These are phyloP conservation scores for Vollenhovia emeryi DNA, from an alignment of 1,140 invertebrate genomes.

Conservation along the genomic window DNA sequence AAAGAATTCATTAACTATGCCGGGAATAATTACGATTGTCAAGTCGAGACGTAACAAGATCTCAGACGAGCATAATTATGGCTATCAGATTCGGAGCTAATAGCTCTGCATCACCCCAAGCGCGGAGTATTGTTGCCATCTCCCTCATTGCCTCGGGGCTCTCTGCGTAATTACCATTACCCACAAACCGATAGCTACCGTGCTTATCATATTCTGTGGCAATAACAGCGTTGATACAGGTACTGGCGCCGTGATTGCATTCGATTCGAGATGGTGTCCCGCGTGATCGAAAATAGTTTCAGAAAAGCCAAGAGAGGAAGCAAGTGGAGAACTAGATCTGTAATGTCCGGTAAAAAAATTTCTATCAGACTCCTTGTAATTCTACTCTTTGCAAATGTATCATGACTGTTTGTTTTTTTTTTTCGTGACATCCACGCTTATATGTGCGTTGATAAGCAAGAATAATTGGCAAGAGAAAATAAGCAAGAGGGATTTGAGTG, in stretches of 20 bases:
- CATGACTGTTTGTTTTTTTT: too few species aligned
- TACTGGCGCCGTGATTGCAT: slow-evolving; percentile 70
- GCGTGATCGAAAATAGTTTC: slow-evolving; percentile 54
- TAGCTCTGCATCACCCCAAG: slow-evolving; percentile 71
- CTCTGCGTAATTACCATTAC: slow-evolving; percentile 79
- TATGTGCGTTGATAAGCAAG: neutral
- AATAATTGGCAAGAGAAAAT: too few species aligned
- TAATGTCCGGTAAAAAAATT: neutral
- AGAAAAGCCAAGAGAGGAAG: slow-evolving; percentile 22
- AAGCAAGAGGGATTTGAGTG: too few species aligned
- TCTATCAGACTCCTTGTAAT: neutral
- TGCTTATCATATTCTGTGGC: slow-evolving; percentile 80
- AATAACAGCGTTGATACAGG: slow-evolving; percentile 74
- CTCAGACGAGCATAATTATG: slow-evolving; percentile 72
- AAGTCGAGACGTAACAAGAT: slow-evolving; percentile 50
- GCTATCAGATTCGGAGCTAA: slow-evolving; percentile 75
- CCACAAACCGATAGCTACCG: slow-evolving; percentile 74
- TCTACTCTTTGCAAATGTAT: neutral
- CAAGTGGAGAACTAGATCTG: neutral
- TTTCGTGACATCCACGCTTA: too few species aligned
- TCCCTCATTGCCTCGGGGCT: slow-evolving; percentile 72
- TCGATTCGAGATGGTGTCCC: slow-evolving; percentile 62
- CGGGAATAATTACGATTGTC: slow-evolving; percentile 67
- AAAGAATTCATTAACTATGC: slow-evolving; percentile 59
- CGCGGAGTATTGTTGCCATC: slow-evolving; percentile 73